These are phyloP conservation scores for Platichthys stellatus DNA, from an alignment of 2,113 vertebrate genomes.

Conservation along the genomic window DNA sequence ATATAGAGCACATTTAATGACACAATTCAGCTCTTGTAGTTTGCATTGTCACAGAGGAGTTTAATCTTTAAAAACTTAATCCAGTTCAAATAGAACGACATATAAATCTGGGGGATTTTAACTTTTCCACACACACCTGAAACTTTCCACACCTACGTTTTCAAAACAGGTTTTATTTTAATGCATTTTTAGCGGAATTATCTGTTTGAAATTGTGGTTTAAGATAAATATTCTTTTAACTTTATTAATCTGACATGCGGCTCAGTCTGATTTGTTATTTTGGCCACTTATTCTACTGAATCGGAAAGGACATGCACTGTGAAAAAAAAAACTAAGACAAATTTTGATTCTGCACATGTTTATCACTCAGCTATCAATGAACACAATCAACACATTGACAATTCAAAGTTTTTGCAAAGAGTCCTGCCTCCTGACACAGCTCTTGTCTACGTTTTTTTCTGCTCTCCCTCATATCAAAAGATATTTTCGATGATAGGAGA, in stretches of 20 bases:
- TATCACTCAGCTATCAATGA: constrained; percentile 39
- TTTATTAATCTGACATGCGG: too few species aligned
- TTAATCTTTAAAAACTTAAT: neutral
- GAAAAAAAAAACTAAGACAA: too few species aligned
- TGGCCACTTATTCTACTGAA: too few species aligned
- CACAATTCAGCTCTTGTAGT: neutral
- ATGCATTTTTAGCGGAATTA: neutral
- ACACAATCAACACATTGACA: neutral
- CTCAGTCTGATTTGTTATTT: too few species aligned
- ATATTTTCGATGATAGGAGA: constrained; percentile 34
- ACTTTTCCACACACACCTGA: too few species aligned
- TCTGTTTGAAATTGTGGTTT: neutral
- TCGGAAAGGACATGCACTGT: too few species aligned
- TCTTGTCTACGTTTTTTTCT: neutral
- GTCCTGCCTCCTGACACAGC: constrained; percentile 3
- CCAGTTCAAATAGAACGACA: neutral
- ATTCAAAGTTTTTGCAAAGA: constrained; percentile 18
- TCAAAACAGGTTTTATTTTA: neutral
- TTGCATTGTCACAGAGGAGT: neutral
- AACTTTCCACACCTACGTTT: neutral
- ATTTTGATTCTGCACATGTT: neutral
- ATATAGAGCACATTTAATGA: neutral
- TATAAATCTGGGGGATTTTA: too few species aligned
- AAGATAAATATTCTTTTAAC: too few species aligned
- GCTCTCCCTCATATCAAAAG: constrained; percentile 18